Base-by-base conservation (phyloP, 2,888 invertebrate species). In the Drosophila acutilabella region DNA sequence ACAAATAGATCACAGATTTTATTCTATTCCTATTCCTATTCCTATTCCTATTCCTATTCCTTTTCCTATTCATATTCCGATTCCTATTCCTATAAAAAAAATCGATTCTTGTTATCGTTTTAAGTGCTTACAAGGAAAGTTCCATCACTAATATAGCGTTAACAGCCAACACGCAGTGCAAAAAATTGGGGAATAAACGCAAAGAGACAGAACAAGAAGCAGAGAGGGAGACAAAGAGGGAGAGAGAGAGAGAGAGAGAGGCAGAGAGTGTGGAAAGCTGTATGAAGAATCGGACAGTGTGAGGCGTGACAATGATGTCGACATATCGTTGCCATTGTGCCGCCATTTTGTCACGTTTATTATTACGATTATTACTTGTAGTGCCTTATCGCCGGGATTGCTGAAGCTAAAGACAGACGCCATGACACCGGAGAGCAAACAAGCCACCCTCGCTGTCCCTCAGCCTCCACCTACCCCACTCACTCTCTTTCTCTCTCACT, bases 331-430 rank as follows among this genome's bases (percentile, higher is more conserved):
- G 57, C 44, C 47, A 62, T 41, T 58, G 67, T 23, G 65, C 58
- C 65, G 65, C 78, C 71, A 78, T 72, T 74, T 71, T 78, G 56
- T 71, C 52, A 62, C 67, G 57, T 57, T 62, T 67, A 67, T 65
- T 74, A 65, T 71, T 47, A 74, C 60, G 65, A 68, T 64, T 71
- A 71, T 74, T 62, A 61, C 58, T 42, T 26, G 42, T 42, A 66
- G 62, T 59, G 42, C 36, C 60, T 60, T 75, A 72, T 64, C 72
- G 47, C 42, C 56, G 56, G 45, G 53, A 47, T 44, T 70, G 44
- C 42, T 64, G 51, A 45, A 40, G 14, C 66, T 41, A 8, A 65
- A 56, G 50, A 56, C 26, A 50, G 11, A 33, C 20, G 30, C 33
- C 62, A 53, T 18, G 38, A 13, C 33, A 58, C 36, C 41, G 18